A percentile compares a stretch with the other conserved stretches of the same genome.
phyloP scores from a whole-genome alignment of 1,140 invertebrate genomes.

The Sogatella furcifera region DNA sequence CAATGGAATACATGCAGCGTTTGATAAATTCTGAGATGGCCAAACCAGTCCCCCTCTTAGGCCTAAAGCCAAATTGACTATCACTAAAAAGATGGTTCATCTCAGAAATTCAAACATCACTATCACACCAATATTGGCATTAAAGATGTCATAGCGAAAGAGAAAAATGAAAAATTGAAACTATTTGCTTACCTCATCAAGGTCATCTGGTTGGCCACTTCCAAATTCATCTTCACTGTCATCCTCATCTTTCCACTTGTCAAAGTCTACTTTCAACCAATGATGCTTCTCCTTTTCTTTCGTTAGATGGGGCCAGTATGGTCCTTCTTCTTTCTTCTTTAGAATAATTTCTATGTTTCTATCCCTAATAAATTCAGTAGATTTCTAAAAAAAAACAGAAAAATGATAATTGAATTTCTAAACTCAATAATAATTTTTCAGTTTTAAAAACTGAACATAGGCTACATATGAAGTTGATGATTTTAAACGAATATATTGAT shows the following conservation, averaged over 20 bases:
- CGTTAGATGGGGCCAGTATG: slow-evolving; percentile 79
- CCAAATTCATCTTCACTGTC: slow-evolving; percentile 55
- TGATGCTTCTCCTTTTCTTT: slow-evolving; percentile 84
- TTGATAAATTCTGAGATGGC: too few species aligned
- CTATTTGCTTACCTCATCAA: slow-evolving; percentile 43
- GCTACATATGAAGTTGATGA: too few species aligned
- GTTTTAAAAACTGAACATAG: too few species aligned
- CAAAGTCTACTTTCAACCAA: slow-evolving; percentile 95
- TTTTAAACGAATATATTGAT: too few species aligned
- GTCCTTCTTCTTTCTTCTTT: slow-evolving; percentile 50
- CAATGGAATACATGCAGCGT: too few species aligned
- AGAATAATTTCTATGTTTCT: slow-evolving; percentile 69
- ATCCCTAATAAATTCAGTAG: slow-evolving; percentile 43
- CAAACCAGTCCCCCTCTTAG: too few species aligned
- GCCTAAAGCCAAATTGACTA: too few species aligned
- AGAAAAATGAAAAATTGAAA: slow-evolving; percentile 10
- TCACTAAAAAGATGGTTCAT: too few species aligned
- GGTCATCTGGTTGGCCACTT: slow-evolving; percentile 33
- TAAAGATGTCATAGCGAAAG: background rate
- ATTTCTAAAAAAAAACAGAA: slow-evolving; percentile 35
- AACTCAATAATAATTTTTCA: too few species aligned
- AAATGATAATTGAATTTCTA: background rate
- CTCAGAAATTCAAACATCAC: background rate
- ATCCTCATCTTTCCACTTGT: slow-evolving; percentile 94
- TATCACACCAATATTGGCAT: slow-evolving; percentile 1